phyloP scores from a whole-genome alignment of 37 sponge, comb jelly and placozoan genomes.

The Aplysina aerophoba region DNA sequence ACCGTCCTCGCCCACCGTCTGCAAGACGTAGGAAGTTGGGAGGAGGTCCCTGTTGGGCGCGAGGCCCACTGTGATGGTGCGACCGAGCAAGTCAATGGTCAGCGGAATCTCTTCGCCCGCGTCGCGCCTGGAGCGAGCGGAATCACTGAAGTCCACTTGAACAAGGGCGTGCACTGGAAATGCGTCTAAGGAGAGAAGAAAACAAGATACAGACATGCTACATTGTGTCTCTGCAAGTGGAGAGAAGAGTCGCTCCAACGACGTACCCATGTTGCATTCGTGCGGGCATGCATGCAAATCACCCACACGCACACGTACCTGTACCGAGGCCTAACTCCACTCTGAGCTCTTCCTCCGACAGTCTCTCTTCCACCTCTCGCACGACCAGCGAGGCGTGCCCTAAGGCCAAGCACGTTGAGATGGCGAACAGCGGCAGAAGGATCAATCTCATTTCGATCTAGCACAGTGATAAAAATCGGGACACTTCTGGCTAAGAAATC shows the following conservation, averaged over 20 bases:
- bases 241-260: too few species aligned
- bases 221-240: too few species aligned
- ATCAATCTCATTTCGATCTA: too few species aligned
- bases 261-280: too few species aligned
- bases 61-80: not conserved
- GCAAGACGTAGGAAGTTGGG: not conserved
- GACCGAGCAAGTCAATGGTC: not conserved
- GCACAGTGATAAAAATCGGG: too few species aligned
- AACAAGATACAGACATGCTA: too few species aligned
- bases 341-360: slow-evolving; percentile 1
- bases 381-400: not conserved
- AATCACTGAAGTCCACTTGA: not conserved
- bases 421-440: too few species aligned
- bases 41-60: not conserved
- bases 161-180: not conserved
- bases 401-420: too few species aligned
- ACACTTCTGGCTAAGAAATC: too few species aligned
- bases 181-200: not conserved
- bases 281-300: too few species aligned
- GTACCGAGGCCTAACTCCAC: not conserved
- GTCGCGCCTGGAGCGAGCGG: not conserved
- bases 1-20: slow-evolving; percentile 1
- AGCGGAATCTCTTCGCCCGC: slow-evolving; percentile 21
- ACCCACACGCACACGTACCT: not conserved
- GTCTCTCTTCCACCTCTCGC: not conserved